These are phyloP conservation scores for Myopa testacea DNA, from an alignment of 2,888 invertebrate species.

Conservation along the genomic window DNA sequence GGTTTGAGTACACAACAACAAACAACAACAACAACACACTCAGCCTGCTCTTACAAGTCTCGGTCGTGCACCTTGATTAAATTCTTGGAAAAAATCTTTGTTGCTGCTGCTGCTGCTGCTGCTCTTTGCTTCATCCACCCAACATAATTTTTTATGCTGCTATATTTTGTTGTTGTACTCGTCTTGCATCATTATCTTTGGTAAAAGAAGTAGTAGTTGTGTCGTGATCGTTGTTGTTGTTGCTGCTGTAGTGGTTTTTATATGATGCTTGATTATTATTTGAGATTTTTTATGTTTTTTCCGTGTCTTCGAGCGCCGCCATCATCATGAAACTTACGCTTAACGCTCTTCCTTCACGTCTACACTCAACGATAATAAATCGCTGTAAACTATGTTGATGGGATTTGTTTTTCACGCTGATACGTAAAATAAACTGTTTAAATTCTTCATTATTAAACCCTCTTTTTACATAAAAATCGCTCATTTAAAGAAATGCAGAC, in stretches of 20 bases:
- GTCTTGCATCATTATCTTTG: neutral
- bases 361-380: constrained; percentile 4
- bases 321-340: neutral
- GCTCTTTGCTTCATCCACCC: neutral
- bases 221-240: constrained; percentile 16
- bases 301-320: constrained; percentile 22
- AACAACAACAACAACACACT: neutral
- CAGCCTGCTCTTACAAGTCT: neutral
- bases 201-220: neutral
- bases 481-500: too few relatives aligned
- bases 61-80: constrained; percentile 29
- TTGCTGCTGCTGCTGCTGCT: neutral
- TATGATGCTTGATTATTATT: constrained; percentile 34
- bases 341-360: neutral
- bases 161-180: neutral
- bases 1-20: neutral
- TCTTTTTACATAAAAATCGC: too few relatives aligned
- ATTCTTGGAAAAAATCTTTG: constrained; percentile 31
- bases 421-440: neutral
- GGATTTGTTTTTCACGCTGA: neutral
- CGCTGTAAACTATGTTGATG: neutral
- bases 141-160: constrained; percentile 6
- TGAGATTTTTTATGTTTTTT: constrained; percentile 16
- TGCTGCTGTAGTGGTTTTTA: constrained; percentile 7
- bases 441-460: too few relatives aligned